phyloP scores from a whole-genome alignment of 2,888 invertebrate genomes.

The Drosophila atroscutellata region DNA sequence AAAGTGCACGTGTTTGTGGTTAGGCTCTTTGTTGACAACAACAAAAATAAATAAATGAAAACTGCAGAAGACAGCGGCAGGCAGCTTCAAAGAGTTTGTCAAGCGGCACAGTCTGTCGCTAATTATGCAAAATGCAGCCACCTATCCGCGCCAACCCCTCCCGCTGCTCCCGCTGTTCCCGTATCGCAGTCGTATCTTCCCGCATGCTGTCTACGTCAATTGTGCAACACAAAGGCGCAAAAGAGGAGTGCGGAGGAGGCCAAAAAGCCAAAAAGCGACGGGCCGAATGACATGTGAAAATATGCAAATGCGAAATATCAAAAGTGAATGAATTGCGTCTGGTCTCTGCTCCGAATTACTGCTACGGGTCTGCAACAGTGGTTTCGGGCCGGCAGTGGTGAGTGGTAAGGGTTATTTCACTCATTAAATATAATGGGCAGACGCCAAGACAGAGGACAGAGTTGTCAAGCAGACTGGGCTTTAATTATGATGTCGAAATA shows the following conservation, averaged over 20 bases:
- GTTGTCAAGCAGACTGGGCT: conserved; percentile 60
- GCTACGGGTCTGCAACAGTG: conserved; percentile 31
- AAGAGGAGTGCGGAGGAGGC: conserved; percentile 54
- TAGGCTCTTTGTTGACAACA: conserved; percentile 29
- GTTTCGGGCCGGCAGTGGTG: not conserved
- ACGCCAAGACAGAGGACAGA: conserved; percentile 63
- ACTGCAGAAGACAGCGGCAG: conserved; percentile 39
- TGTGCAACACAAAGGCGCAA: conserved; percentile 70
- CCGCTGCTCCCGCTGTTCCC: not conserved
- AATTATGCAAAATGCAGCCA: conserved; percentile 66
- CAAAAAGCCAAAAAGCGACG: conserved; percentile 69
- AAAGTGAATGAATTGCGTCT: conserved; percentile 75
- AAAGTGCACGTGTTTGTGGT: conserved; percentile 70
- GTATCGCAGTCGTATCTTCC: conserved; percentile 41
- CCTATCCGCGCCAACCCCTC: not conserved
- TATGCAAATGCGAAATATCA: conserved; percentile 76
- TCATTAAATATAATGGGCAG: conserved; percentile 73
- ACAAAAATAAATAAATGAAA: conserved; percentile 3
- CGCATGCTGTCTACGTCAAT: conserved; percentile 72
- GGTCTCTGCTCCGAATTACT: conserved; percentile 26
- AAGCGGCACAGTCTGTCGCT: conserved; percentile 80
- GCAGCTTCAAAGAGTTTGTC: conserved; percentile 80
- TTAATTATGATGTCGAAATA: conserved; percentile 81
- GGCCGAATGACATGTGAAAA: conserved; percentile 80
- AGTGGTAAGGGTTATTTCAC: conserved; percentile 32